These are phyloP conservation scores for Anthonomus grandis DNA, from an alignment of 1,140 invertebrate species.

Conservation along the genomic window DNA sequence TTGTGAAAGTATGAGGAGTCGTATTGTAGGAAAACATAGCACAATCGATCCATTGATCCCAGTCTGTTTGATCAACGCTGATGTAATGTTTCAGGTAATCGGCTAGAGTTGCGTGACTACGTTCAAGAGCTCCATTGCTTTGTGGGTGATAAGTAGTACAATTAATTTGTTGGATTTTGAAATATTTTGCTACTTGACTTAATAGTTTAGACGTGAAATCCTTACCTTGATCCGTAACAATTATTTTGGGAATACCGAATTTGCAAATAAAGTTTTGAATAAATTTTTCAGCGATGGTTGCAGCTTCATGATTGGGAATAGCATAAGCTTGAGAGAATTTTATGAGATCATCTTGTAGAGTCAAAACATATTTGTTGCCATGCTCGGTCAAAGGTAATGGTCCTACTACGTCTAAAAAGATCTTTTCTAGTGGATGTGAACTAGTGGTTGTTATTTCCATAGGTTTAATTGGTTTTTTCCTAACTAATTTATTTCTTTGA, in stretches of 20 bases:
- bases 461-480: constrained; percentile 28
- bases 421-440: constrained; percentile 17
- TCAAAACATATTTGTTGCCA: constrained; percentile 31
- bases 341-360: constrained; percentile 46
- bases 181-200: constrained; percentile 36
- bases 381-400: constrained; percentile 7
- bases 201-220: constrained; percentile 39
- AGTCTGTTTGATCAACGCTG: constrained; percentile 33
- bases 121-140: constrained; percentile 16
- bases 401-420: constrained; percentile 14
- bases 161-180: constrained; percentile 36
- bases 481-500: constrained; percentile 42
- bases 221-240: constrained; percentile 40
- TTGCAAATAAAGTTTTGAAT: constrained; percentile 35
- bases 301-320: constrained; percentile 42
- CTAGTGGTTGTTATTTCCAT: constrained; percentile 39
- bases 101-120: constrained; percentile 40
- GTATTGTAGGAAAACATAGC: constrained; percentile 38
- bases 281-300: constrained; percentile 41
- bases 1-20: constrained; percentile 33
- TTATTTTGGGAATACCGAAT: constrained; percentile 31
- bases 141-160: constrained; percentile 38
- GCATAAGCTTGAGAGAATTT: constrained; percentile 40
- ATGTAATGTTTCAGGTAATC: constrained; percentile 39
- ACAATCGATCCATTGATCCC: constrained; percentile 32